Conservation (phyloP, 2,797 vertebrate species). For the Chrosomus eos region DNA sequence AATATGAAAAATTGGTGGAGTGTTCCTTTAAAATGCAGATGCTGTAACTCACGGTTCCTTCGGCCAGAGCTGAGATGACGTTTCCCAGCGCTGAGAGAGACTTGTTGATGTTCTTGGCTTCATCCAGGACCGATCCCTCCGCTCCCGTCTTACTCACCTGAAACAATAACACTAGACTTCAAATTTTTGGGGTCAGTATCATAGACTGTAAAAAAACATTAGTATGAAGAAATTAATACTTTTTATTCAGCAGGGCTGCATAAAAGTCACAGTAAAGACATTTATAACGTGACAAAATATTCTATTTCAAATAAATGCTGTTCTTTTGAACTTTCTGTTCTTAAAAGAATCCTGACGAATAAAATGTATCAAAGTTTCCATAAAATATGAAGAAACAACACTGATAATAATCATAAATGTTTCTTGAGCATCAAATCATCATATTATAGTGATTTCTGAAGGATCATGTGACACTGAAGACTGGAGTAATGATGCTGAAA, state of each 20-base stretch:
- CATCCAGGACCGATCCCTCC: constrained; percentile 90
- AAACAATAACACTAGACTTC: background rate
- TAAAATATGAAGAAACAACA: no score
- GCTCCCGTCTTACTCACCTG: constrained; percentile 90
- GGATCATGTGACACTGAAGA: no score
- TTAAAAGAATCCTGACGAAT: background rate
- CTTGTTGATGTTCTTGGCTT: constrained; percentile 97
- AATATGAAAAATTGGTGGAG: no score
- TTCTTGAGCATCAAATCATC: no score
- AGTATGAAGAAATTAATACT: background rate
- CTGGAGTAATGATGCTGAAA: no score
- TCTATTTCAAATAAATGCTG: background rate
- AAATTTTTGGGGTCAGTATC: background rate
- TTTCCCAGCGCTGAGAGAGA: constrained; percentile 93
- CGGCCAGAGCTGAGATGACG: constrained; percentile 92
- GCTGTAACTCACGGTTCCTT: constrained; percentile 84
- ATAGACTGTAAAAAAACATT: no score
- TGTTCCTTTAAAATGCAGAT: background rate
- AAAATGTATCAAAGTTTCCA: no score
- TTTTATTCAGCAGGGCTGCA: background rate
- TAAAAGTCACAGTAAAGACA: background rate
- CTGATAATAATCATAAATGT: no score
- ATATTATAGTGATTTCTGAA: no score
- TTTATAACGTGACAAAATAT: background rate
- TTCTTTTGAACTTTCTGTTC: background rate